Evolutionary conservation across 2,888 invertebrate species (phyloP).

Genomic region (Sphecodes monilicornis): DNA sequence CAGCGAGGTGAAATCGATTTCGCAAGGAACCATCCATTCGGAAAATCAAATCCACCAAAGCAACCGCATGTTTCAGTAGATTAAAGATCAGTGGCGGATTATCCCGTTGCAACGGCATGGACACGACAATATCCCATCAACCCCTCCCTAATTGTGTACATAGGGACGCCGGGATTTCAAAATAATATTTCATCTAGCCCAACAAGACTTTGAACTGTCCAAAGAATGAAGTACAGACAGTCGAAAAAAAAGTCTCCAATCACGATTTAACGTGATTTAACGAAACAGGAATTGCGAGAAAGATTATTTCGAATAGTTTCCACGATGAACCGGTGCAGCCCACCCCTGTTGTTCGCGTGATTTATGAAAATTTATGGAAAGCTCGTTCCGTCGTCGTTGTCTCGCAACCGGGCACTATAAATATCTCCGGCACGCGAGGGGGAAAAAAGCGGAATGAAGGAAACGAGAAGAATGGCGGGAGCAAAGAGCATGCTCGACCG

Average conservation of each 20-base stretch:
- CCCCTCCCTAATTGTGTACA: background rate
- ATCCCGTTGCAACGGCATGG: background rate
- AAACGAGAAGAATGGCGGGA: slow-evolving; percentile 20
- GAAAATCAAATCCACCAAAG: background rate
- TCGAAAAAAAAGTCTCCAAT: too few species aligned
- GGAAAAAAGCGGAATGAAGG: slow-evolving; percentile 37
- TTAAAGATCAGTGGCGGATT: background rate
- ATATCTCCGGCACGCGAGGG: slow-evolving; percentile 63
- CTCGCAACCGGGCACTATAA: slow-evolving; percentile 65
- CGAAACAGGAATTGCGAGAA: too few species aligned
- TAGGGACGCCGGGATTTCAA: background rate
- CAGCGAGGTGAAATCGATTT: background rate
- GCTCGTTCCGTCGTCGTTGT: slow-evolving; percentile 54
- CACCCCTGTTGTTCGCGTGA: slow-evolving; percentile 35
- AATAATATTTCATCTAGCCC: background rate
- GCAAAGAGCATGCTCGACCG: slow-evolving; percentile 49
- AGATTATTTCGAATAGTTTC: slow-evolving; percentile 14
- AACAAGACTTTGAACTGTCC: too few species aligned
- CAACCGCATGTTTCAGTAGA: background rate
- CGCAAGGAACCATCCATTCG: background rate
- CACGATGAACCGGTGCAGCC: slow-evolving; percentile 5
- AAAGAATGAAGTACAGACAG: too few species aligned
- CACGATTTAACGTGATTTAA: too few species aligned
- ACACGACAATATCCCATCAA: background rate
- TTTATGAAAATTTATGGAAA: slow-evolving; percentile 65